These are phyloP conservation scores for Scaptomyza graminum DNA, from an alignment of 1,140 invertebrate species.

Conservation along the genomic window DNA sequence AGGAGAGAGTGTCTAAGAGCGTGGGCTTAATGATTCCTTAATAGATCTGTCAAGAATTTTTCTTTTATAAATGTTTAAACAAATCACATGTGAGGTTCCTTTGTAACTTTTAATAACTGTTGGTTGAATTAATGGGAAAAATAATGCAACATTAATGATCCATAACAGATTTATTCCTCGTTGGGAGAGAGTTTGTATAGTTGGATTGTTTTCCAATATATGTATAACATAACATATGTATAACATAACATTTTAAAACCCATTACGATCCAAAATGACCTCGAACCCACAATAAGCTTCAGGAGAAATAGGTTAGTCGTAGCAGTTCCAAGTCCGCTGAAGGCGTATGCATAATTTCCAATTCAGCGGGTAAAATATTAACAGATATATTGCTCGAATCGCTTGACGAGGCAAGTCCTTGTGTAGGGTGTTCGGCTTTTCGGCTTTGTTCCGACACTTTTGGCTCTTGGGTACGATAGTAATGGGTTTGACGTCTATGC, in stretches of 20 bases:
- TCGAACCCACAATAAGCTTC: background rate
- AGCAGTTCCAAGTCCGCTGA: background rate
- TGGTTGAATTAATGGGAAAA: background rate
- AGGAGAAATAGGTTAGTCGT: slow-evolving; percentile 15
- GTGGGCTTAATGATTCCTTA: slow-evolving; percentile 19
- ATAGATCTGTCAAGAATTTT: slow-evolving; percentile 17
- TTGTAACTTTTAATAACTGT: background rate
- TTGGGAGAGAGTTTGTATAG: too few species aligned
- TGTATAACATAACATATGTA: too few species aligned
- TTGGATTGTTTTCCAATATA: too few species aligned
- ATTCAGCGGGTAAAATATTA: background rate
- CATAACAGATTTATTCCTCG: too few species aligned
- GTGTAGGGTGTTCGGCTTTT: slow-evolving; percentile 8
- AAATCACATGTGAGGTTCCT: too few species aligned
- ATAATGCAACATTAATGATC: too few species aligned
- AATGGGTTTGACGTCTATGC: background rate
- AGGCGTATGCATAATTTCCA: background rate
- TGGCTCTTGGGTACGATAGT: slow-evolving; percentile 9
- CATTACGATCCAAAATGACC: background rate
- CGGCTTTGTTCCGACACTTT: slow-evolving; percentile 7
- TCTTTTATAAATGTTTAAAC: background rate
- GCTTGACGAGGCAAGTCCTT: too few species aligned
- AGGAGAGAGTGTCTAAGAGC: background rate
- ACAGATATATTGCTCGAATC: background rate
- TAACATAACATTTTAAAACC: background rate